Base-by-base conservation (phyloP, 1,140 invertebrate species). In the Micrasema minimum region DNA sequence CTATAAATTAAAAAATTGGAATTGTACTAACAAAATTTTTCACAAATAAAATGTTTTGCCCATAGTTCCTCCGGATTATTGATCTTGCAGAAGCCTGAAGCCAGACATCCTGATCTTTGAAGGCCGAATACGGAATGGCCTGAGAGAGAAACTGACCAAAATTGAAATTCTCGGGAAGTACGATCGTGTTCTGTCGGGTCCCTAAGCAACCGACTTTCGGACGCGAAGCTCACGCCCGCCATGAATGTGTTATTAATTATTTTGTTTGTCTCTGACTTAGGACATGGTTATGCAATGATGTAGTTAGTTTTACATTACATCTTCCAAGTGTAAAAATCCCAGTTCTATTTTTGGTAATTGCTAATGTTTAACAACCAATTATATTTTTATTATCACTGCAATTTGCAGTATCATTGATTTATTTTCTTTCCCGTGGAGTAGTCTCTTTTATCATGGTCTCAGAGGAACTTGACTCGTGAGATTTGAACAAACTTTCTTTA, bases 121-220 rank as follows among this genome's bases (percentile, higher is more conserved):
- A 80, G 93, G n/a, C n/a, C 97, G 2, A 98, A 99, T 83, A 81
- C 85, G 0, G 91, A 99, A n/a, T n/a, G n/a, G n/a, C 84, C 90
- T 91, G 2, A 97, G 99, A 84, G 91, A 94, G 72, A 90, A 93
- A 79, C 85, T 99, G 5, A 94, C 92, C 2, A 96, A 95, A 81
- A 89, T 92, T 5, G 98, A 99, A 85, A 93, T 99, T 59, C 80
- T 99, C 0, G 90, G 92, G 38, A 98, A 99, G 80, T 99, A 99
- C 81, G 97, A 99, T 82, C 84, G n/a, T 98, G 1, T 99, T 99
- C n/a, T 82, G 97, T 99, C 0, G 97, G 97, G 31, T 99, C 96
- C 12, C 97, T n/a, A 99, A 81, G 98, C 96, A 0, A 99, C 97
- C 0, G 97, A 99, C 83, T 99, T 99, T 82, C 98, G 98, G 0